phyloP scores from a whole-genome alignment of 2,113 vertebrate genomes.

The Nibea coibor region DNA sequence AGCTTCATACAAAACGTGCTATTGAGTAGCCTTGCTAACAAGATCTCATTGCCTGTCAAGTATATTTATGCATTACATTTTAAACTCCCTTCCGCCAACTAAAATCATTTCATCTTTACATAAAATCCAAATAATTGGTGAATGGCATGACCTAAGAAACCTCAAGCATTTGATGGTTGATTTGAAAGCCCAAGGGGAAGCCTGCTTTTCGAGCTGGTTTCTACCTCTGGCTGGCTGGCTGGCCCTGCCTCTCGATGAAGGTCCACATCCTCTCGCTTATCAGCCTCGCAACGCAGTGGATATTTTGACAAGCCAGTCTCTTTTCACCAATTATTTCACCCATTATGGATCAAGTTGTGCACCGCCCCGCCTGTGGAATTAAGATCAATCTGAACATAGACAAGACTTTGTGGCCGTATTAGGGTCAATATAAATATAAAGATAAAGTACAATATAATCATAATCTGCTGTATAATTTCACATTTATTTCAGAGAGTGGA shows the following conservation, averaged over 20 bases:
- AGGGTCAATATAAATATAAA: slow-evolving; percentile 27
- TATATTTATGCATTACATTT: slow-evolving; percentile 70
- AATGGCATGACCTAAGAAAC: slow-evolving; percentile 78
- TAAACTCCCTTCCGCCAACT: slow-evolving; percentile 71
- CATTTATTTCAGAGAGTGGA: slow-evolving; percentile 27
- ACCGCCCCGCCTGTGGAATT: slow-evolving; percentile 59
- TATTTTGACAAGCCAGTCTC: slow-evolving; percentile 81
- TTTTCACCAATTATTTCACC: slow-evolving; percentile 83
- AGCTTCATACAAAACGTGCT: slow-evolving; percentile 44
- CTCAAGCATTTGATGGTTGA: slow-evolving; percentile 76
- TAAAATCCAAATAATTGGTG: slow-evolving; percentile 86
- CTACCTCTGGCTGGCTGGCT: slow-evolving; percentile 74
- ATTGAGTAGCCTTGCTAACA: slow-evolving; percentile 56
- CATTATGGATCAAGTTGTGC: slow-evolving; percentile 72
- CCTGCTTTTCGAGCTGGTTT: slow-evolving; percentile 74
- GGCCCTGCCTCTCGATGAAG: slow-evolving; percentile 64
- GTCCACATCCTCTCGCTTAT: slow-evolving; percentile 74
- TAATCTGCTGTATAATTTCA: slow-evolving; percentile 26
- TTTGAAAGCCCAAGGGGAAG: slow-evolving; percentile 76
- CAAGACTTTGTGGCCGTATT: slow-evolving; percentile 25
- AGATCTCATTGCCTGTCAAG: slow-evolving; percentile 78
- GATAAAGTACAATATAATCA: slow-evolving; percentile 22
- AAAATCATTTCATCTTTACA: slow-evolving; percentile 84
- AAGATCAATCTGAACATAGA: slow-evolving; percentile 63
- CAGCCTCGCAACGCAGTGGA: slow-evolving; percentile 61